Conservation (phyloP, 2,888 invertebrate genomes). For the Acanthosepion lycidas region DNA sequence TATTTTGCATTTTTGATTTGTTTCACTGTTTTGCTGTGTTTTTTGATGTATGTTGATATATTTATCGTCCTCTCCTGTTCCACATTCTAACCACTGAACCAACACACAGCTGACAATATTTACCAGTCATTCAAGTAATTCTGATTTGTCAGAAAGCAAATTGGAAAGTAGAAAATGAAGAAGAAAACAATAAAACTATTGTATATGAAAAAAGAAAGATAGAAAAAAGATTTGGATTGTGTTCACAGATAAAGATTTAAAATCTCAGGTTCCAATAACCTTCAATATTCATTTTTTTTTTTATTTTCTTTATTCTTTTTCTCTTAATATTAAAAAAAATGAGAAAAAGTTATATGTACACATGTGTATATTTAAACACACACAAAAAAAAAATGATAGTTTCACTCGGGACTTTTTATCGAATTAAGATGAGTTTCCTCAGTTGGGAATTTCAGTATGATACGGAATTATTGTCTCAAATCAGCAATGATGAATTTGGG, state of each 20-base stretch:
- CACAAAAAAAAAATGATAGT: not conserved
- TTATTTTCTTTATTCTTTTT: not conserved
- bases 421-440: not conserved
- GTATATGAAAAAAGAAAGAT: not conserved
- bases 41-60: too few relatives aligned
- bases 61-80: too few relatives aligned
- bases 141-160: not conserved
- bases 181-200: not conserved
- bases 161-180: not conserved
- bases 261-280: not conserved
- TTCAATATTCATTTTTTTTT: not conserved
- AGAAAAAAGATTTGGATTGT: not conserved
- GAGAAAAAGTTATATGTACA: not conserved
- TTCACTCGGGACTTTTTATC: not conserved
- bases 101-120: too few relatives aligned
- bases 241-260: not conserved
- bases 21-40: too few relatives aligned
- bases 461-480: not conserved
- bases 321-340: not conserved
- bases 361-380: not conserved
- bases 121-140: too few relatives aligned
- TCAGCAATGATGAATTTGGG: not conserved
- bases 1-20: too few relatives aligned
- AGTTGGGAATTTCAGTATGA: not conserved
- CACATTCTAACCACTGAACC: too few relatives aligned